A percentile compares a stretch with the other conserved stretches of the same genome.
Evolutionary conservation across 2,797 vertebrate genomes (phyloP).

Genomic region (Threskiornis aethiopicus): DNA sequence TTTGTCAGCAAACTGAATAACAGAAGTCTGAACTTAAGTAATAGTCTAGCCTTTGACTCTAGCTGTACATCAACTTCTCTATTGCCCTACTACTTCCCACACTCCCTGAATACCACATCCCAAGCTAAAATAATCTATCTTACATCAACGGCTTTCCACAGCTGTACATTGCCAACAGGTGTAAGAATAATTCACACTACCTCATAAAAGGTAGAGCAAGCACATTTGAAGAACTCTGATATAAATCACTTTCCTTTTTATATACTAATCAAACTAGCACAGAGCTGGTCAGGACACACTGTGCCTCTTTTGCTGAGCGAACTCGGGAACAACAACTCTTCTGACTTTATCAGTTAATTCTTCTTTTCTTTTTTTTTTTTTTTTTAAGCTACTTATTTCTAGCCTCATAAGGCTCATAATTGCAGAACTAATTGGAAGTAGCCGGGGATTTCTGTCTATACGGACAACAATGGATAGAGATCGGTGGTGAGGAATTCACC

Average conservation of each 20-base stretch:
- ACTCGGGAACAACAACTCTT: background rate
- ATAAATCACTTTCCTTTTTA: background rate
- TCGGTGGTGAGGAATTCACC: background rate
- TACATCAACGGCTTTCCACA: background rate
- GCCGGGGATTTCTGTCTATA: background rate
- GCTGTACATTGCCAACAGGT: background rate
- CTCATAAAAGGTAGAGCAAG: background rate
- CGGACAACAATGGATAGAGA: accelerated
- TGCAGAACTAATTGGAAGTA: background rate
- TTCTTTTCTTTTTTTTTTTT: background rate
- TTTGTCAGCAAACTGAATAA: constrained; percentile 60
- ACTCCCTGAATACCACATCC: background rate
- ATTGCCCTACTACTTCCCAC: background rate
- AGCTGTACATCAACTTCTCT: constrained; percentile 26
- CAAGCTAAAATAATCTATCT: background rate
- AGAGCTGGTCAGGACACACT: background rate
- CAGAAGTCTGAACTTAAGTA: constrained; percentile 34
- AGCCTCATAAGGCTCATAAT: background rate
- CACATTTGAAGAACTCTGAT: background rate
- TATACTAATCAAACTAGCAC: background rate
- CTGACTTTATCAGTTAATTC: background rate
- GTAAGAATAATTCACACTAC: background rate
- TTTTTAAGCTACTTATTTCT: background rate
- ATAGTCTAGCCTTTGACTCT: constrained; percentile 55
- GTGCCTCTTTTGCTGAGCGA: background rate